Evolutionary conservation across 2,888 invertebrate genomes (phyloP).

Genomic region (Caenorhabditis sp.): DNA sequence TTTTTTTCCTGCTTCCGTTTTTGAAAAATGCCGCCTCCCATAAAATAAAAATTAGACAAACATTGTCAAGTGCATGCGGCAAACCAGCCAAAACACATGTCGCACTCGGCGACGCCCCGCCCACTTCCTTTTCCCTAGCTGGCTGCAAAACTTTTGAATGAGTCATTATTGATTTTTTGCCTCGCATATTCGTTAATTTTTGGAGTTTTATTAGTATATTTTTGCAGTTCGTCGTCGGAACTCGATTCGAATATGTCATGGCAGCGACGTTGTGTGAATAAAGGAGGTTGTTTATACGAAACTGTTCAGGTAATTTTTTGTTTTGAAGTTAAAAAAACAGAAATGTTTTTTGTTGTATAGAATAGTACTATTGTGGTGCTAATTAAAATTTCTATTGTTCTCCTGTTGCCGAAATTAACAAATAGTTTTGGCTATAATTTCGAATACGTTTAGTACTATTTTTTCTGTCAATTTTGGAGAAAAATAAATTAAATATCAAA

Average conservation of each 20-base stretch:
- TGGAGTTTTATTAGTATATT: constrained; percentile 7
- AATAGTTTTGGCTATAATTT: too few relatives aligned
- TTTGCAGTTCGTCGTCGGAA: neutral
- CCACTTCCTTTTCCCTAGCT: neutral
- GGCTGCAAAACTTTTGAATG: neutral
- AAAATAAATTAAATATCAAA: too few relatives aligned
- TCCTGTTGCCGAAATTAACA: too few relatives aligned
- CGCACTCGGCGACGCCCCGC: neutral
- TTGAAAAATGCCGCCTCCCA: too few relatives aligned
- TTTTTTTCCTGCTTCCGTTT: too few relatives aligned
- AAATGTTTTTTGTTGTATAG: neutral
- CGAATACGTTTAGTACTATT: too few relatives aligned
- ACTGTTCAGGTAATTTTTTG: constrained; percentile 30
- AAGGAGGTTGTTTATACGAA: constrained; percentile 44
- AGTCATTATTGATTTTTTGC: neutral
- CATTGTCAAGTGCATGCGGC: neutral
- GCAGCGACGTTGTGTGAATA: constrained; percentile 32
- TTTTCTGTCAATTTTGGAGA: too few relatives aligned
- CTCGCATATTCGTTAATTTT: constrained; percentile 2
- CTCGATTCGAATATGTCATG: constrained; percentile 27
- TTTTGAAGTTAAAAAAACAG: neutral
- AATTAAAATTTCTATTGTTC: too few relatives aligned
- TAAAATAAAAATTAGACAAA: neutral
- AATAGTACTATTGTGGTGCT: neutral
- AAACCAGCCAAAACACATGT: neutral